Conservation (phyloP, 1,140 invertebrate species). For the Drosophila sproati region DNA sequence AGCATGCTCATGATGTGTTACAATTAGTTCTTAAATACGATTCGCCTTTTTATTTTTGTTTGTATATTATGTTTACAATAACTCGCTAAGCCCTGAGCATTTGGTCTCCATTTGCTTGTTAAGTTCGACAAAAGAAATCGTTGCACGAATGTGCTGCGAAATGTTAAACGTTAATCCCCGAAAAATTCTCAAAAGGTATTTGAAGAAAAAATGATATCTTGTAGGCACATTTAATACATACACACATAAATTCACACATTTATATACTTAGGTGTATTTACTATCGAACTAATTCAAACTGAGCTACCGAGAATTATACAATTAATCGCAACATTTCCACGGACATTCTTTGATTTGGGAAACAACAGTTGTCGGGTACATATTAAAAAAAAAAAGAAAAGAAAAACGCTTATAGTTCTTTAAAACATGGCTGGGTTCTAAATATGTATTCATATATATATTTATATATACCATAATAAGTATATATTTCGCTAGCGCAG, state of each 20-base stretch:
- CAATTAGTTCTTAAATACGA: conserved; percentile 74
- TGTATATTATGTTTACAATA: conserved; percentile 69
- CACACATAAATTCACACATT: conserved; percentile 60
- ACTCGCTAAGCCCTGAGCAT: conserved; percentile 83
- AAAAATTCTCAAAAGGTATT: conserved; percentile 47
- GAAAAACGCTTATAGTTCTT: not conserved
- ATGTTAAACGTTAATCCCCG: conserved; percentile 62
- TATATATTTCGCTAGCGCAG: conserved; percentile 37
- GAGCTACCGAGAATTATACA: conserved; percentile 22
- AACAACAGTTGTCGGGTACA: conserved; percentile 18
- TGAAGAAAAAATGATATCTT: conserved; percentile 45
- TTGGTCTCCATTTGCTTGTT: conserved; percentile 83
- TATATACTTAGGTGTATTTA: conserved; percentile 48
- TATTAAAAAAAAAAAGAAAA: not conserved
- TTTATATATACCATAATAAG: conserved; percentile 18
- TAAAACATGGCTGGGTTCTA: conserved; percentile 24
- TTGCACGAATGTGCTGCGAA: conserved; percentile 40
- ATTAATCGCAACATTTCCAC: not conserved
- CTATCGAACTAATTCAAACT: conserved; percentile 58
- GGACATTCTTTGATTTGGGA: conserved; percentile 2
- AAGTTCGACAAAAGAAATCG: conserved; percentile 74
- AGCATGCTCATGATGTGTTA: conserved; percentile 79
- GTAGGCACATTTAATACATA: conserved; percentile 77
- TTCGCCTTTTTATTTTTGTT: conserved; percentile 47
- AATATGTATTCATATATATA: conserved; percentile 25